A percentile compares a stretch with the other conserved stretches of the same genome.
Evolutionary conservation across 2,113 vertebrate species (phyloP).

Genomic region (Sporophila hypoxantha): DNA sequence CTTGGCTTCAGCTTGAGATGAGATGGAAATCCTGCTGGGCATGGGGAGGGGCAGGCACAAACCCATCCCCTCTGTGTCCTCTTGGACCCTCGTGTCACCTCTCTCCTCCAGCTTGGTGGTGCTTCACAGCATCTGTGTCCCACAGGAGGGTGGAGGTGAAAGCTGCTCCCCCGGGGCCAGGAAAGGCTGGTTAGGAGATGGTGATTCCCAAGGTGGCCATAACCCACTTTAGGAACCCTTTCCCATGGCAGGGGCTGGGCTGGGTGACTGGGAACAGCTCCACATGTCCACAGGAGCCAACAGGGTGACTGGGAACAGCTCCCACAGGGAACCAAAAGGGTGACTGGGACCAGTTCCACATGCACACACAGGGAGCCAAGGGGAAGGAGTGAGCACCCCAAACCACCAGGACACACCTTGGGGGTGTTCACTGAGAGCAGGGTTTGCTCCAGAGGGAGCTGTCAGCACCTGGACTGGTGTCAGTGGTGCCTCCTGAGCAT

Average conservation of each 20-base stretch:
- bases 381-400: rapidly evolving
- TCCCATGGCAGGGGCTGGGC: background rate
- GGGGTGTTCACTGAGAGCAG: background rate
- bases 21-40: background rate
- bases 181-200: background rate
- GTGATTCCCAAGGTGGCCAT: background rate
- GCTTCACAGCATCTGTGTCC: background rate
- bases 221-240: rapidly evolving
- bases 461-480: rapidly evolving
- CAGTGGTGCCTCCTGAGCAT: rapidly evolving
- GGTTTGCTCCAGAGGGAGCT: background rate
- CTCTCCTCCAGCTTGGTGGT: background rate
- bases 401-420: background rate
- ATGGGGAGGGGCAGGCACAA: background rate
- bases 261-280: background rate
- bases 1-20: background rate
- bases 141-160: rapidly evolving
- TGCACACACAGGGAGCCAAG: rapidly evolving
- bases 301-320: background rate
- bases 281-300: too few species aligned
- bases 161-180: background rate
- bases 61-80: rapidly evolving
- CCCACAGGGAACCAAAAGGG: background rate
- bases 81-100: rapidly evolving
- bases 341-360: background rate